Conservation (phyloP, 1,140 invertebrate genomes). For the Lycorma delicatula region DNA sequence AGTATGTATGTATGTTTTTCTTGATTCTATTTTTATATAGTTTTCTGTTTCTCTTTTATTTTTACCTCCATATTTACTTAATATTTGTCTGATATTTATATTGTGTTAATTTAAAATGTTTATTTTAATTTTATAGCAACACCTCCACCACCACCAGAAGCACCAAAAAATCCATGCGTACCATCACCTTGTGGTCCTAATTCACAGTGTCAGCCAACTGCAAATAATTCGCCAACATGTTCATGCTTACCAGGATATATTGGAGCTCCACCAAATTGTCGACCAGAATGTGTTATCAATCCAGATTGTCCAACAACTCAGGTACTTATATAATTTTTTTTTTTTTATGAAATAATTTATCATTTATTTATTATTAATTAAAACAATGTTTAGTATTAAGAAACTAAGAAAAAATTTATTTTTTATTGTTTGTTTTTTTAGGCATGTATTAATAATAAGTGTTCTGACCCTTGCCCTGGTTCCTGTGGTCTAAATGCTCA, state of each 20-base stretch:
- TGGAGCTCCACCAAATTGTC: constrained; percentile 51
- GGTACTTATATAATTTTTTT: no score
- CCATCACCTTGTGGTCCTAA: constrained; percentile 75
- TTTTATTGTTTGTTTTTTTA: no score
- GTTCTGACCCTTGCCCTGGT: constrained; percentile 64
- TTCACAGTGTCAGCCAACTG: constrained; percentile 61
- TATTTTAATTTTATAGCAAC: constrained; percentile 19
- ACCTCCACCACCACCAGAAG: constrained; percentile 26
- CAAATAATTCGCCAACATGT: constrained; percentile 60
- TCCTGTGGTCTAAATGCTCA: constrained; percentile 68
- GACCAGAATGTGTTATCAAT: constrained; percentile 53
- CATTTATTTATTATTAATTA: no score
- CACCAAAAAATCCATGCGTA: constrained; percentile 43
- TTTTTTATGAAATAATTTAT: no score
- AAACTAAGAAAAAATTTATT: no score
- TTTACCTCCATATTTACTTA: constrained; percentile 28
- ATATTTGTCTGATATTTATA: no score
- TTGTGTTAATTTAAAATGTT: not conserved
- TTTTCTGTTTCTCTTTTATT: not conserved
- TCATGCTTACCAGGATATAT: constrained; percentile 53
- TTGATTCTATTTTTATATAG: not conserved
- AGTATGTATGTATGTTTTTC: no score
- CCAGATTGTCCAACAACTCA: constrained; percentile 63
- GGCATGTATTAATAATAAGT: constrained; percentile 66
- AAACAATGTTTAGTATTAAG: no score